These are phyloP conservation scores for Etia nguti DNA, from an alignment of 2,113 vertebrate species.

Conservation along the genomic window DNA sequence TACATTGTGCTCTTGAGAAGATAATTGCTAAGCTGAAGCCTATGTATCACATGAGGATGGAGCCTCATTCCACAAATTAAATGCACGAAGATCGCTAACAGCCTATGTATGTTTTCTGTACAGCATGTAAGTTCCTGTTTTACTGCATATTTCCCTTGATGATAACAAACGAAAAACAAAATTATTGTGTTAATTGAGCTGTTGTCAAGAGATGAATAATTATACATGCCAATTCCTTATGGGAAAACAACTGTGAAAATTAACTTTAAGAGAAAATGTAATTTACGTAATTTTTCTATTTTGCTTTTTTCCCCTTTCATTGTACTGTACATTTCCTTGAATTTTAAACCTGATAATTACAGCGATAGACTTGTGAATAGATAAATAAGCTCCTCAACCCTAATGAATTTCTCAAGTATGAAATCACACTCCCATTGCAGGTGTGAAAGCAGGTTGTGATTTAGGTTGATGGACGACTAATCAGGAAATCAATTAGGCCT, in stretches of 20 bases:
- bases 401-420: constrained; percentile 45
- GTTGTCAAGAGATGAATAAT: constrained; percentile 58
- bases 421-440: constrained; percentile 46
- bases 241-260: constrained; percentile 50
- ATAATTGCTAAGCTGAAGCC: constrained; percentile 61
- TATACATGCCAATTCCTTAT: constrained; percentile 22
- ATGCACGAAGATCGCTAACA: constrained; percentile 40
- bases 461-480: constrained; percentile 80
- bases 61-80: constrained; percentile 56
- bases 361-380: constrained; percentile 27
- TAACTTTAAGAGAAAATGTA: constrained; percentile 37
- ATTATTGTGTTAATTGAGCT: constrained; percentile 56
- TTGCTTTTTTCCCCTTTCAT: not conserved
- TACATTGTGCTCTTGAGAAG: constrained; percentile 62
- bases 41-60: constrained; percentile 48
- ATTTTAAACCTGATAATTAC: not conserved
- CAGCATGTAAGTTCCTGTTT: constrained; percentile 17
- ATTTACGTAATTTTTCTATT: constrained; percentile 24
- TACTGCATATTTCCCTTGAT: constrained; percentile 47
- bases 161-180: constrained; percentile 52
- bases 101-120: constrained; percentile 39
- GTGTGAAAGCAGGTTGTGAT: constrained; percentile 73
- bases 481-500: constrained; percentile 87
- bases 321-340: not conserved
- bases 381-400: constrained; percentile 35